Evolutionary conservation across 2,888 invertebrate species (phyloP).

Genomic region (Microplitis manilae): DNA sequence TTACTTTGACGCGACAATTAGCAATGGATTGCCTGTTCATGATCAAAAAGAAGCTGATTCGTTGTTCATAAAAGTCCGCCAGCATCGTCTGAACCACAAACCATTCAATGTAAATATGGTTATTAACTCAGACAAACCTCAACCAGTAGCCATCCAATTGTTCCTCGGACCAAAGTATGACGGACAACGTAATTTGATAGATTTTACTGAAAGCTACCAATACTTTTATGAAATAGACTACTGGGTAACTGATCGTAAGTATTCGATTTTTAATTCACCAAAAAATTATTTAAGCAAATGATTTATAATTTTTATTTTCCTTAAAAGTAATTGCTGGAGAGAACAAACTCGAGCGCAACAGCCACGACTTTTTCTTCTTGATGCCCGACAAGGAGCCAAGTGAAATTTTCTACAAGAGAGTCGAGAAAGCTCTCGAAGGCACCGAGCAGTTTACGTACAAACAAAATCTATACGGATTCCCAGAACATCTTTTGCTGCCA

Average conservation of each 20-base stretch:
- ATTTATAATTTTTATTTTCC: slow-evolving; percentile 52
- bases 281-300: neutral
- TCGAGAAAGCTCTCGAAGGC: slow-evolving; percentile 68
- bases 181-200: slow-evolving; percentile 73
- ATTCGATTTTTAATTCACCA: neutral
- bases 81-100: slow-evolving; percentile 81
- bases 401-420: slow-evolving; percentile 59
- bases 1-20: slow-evolving; percentile 76
- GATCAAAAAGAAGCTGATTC: slow-evolving; percentile 71
- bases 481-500: slow-evolving; percentile 81
- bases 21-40: slow-evolving; percentile 71
- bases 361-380: slow-evolving; percentile 78
- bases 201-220: slow-evolving; percentile 75
- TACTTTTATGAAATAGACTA: slow-evolving; percentile 77
- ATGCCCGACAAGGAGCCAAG: slow-evolving; percentile 73
- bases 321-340: slow-evolving; percentile 75
- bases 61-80: slow-evolving; percentile 76
- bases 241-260: slow-evolving; percentile 60
- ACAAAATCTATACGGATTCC: slow-evolving; percentile 77
- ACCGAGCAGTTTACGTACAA: slow-evolving; percentile 72
- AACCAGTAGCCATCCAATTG: slow-evolving; percentile 76
- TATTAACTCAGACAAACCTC: slow-evolving; percentile 75
- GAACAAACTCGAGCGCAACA: slow-evolving; percentile 80
- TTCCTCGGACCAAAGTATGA: slow-evolving; percentile 82
- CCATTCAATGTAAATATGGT: slow-evolving; percentile 77